These are phyloP conservation scores for Amblyjoppa proteus DNA, from an alignment of 2,888 invertebrate species.

Conservation along the genomic window DNA sequence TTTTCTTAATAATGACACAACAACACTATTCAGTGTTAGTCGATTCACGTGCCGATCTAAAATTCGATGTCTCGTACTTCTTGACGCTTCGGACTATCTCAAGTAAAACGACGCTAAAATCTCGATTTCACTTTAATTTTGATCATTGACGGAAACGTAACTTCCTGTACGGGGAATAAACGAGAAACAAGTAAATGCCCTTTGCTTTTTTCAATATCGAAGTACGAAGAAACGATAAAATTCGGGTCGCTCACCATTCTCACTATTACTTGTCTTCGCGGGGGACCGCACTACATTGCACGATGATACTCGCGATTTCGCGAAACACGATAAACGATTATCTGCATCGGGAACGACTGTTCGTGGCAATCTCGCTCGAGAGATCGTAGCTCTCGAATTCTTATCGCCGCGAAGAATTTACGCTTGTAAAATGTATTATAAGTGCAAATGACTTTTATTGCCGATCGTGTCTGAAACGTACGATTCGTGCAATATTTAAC, in stretches of 20 bases:
- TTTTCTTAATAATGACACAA: too few relatives aligned
- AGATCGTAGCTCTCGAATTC: conserved; percentile 15
- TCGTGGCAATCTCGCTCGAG: neutral
- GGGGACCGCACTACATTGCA: neutral
- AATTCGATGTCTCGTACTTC: too few relatives aligned
- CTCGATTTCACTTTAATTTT: too few relatives aligned
- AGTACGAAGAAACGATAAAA: neutral
- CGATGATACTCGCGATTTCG: conserved; percentile 1
- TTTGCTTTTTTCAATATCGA: neutral
- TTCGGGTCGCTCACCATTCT: neutral
- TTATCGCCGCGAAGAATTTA: conserved; percentile 31
- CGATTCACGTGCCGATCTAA: too few relatives aligned
- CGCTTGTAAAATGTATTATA: conserved; percentile 17
- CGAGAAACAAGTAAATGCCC: too few relatives aligned
- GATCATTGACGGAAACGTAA: too few relatives aligned
- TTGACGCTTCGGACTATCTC: too few relatives aligned
- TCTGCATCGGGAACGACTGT: neutral
- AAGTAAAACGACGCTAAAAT: too few relatives aligned
- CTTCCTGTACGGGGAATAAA: too few relatives aligned
- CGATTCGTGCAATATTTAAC: neutral
- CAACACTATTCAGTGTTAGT: too few relatives aligned
- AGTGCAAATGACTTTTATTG: conserved; percentile 18
- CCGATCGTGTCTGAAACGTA: neutral
- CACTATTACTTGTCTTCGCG: neutral
- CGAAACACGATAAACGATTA: conserved; percentile 7